A percentile compares a stretch with the other conserved stretches of the same genome.
Conservation (phyloP, 2,888 invertebrate species). For the Dioctria rufipes region DNA sequence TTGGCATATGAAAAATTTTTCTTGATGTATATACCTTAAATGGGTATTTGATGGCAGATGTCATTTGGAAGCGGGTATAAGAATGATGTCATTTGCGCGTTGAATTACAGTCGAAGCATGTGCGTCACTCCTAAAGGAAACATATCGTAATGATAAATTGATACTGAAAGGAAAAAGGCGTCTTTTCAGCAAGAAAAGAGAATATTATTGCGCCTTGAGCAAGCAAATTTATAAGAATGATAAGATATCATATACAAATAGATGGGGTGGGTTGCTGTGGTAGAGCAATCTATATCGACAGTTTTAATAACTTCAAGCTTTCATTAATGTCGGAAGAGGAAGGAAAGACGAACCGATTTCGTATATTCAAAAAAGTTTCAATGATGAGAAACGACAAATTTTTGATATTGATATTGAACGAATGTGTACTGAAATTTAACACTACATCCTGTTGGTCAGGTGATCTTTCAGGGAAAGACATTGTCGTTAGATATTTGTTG, state of each 20-base stretch:
- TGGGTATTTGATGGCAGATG: constrained; percentile 60
- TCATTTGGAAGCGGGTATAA: constrained; percentile 56
- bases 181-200: constrained; percentile 24
- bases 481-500: no score
- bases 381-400: no score
- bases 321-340: no score
- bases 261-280: background rate
- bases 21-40: constrained; percentile 58
- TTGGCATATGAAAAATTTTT: constrained; percentile 37
- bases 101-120: constrained; percentile 54
- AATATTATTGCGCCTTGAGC: constrained; percentile 37
- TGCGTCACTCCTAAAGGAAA: constrained; percentile 55
- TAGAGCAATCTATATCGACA: constrained; percentile 23
- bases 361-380: no score
- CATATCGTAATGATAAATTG: constrained; percentile 58
- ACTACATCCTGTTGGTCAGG: no score
- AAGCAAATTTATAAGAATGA: background rate
- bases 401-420: no score
- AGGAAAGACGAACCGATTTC: no score
- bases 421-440: no score
- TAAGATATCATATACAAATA: no score
- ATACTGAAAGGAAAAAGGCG: constrained; percentile 40
- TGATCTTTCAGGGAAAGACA: no score
- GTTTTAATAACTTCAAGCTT: background rate
- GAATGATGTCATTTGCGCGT: constrained; percentile 30